Base-by-base conservation (phyloP, 2,113 vertebrate species). In the Pomatostomus ruficeps region DNA sequence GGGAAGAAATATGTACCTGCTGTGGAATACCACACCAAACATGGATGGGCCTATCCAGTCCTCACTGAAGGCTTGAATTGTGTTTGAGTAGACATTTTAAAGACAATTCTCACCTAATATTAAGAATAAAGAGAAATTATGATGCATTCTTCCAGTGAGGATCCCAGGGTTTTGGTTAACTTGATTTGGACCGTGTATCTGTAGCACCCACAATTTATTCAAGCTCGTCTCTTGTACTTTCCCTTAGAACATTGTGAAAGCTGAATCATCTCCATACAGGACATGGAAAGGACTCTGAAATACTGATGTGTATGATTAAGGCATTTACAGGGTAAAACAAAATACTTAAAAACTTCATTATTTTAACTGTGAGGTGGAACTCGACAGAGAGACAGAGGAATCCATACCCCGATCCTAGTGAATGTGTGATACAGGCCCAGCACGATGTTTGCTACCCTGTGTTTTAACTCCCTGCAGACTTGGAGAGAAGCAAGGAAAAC, bases 361-460 rank as follows among this genome's bases (percentile, higher is more conserved):
- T 68, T 93, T 93, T 82, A 62, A 26, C 26, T 40, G 33, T 10
- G 25, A 85, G 24, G 20, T 54, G n/a, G n/a, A 89, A 59, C 9
- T 10, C 36, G 33, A 62, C 6, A 38, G 2, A 59, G 12, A 70
- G 42, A 36, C 35, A 24, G 43, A 49, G 23, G 8, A 29, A 38
- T 49, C 71, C 20, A 24, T 43, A 23, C 48, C 25, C 63, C 31
- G 10, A 24, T 59, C 35, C n/a, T 36, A 18, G 45, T 33, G 45
- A n/a, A 33, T 14, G 36, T 38, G 63, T 9, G 31, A 62, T 45
- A 33, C 62, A 24, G 21, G 62, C 33, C 45, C 74, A 68, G 36
- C 61, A 35, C 0, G 0, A 28, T 10, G 22, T 51, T 73, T 76
- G 15, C 35, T 49, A 1, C 55, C 19, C 40, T 46, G n/a, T 4